Percentiles rank a stretch among this genome's conserved stretches.
phyloP scores from a whole-genome alignment of 2,888 invertebrate genomes.

The Tipula confusa region DNA sequence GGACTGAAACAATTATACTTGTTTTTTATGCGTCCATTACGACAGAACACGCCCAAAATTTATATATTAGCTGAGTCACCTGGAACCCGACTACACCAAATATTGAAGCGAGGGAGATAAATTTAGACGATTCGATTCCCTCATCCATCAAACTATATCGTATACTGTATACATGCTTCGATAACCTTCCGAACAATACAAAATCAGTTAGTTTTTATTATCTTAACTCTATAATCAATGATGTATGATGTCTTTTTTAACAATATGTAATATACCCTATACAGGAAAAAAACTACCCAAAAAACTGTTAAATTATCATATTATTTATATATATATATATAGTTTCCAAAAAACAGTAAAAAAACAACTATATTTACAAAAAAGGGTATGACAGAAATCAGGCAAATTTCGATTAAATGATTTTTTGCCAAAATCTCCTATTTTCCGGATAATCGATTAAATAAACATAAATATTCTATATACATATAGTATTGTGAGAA shows the following conservation, averaged over 20 bases:
- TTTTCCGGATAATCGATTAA: conserved; percentile 3
- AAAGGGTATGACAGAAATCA: background rate
- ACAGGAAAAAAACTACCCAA: background rate
- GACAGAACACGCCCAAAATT: background rate
- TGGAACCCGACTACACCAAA: background rate
- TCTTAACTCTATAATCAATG: background rate
- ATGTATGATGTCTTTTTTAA: conserved; percentile 12
- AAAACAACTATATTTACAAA: background rate
- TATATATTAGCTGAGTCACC: background rate
- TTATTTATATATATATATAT: too few relatives aligned
- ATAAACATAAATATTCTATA: background rate
- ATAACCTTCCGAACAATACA: background rate
- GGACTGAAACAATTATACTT: background rate
- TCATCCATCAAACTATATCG: background rate
- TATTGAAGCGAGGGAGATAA: background rate
- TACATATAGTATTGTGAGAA: background rate
- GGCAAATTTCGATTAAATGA: background rate
- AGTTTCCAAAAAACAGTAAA: background rate
- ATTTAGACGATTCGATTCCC: background rate
- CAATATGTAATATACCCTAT: background rate
- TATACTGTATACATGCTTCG: background rate
- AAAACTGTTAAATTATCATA: background rate
- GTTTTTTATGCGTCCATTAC: background rate
- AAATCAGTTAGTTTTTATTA: background rate
- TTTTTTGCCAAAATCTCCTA: background rate